Percentiles rank a stretch among this genome's conserved stretches.
These are phyloP conservation scores for Lutraria rhynchaena DNA, from an alignment of 1,140 invertebrate species.

Conservation along the genomic window DNA sequence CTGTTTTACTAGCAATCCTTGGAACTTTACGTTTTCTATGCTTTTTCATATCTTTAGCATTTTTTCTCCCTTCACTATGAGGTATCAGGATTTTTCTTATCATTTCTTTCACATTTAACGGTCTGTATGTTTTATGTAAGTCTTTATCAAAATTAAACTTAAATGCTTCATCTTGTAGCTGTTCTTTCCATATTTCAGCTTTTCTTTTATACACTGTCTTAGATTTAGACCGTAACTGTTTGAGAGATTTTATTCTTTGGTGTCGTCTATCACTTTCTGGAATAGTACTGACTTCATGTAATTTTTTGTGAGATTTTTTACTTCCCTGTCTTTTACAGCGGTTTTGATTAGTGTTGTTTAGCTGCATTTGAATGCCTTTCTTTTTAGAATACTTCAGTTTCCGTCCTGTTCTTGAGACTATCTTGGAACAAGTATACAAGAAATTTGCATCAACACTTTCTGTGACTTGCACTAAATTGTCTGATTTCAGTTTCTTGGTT, in stretches of 20 bases:
- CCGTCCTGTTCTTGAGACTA: too few species aligned
- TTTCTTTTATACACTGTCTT: background rate
- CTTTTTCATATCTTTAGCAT: background rate
- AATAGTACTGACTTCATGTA: too few species aligned
- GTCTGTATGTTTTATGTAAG: slow-evolving; percentile 1
- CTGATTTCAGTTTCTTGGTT: background rate
- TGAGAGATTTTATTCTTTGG: background rate
- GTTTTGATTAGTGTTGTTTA: background rate
- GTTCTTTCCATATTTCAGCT: slow-evolving; percentile 14
- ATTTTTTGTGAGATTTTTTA: background rate
- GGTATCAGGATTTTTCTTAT: slow-evolving; percentile 7
- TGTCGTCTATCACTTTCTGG: background rate
- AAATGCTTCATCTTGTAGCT: slow-evolving; percentile 13
- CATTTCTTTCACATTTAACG: slow-evolving; percentile 16
- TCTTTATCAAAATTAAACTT: slow-evolving; percentile 15
- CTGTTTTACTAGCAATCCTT: background rate
- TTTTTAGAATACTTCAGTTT: background rate
- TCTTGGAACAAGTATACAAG: background rate
- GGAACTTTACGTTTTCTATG: background rate
- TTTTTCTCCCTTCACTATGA: background rate
- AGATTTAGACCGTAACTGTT: background rate
- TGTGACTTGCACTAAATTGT: too few species aligned
- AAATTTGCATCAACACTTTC: background rate
- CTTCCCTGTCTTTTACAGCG: background rate
- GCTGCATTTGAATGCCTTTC: background rate